Evolutionary conservation across 2,797 vertebrate species (phyloP).

Genomic region (Scyliorhinus canicula): DNA sequence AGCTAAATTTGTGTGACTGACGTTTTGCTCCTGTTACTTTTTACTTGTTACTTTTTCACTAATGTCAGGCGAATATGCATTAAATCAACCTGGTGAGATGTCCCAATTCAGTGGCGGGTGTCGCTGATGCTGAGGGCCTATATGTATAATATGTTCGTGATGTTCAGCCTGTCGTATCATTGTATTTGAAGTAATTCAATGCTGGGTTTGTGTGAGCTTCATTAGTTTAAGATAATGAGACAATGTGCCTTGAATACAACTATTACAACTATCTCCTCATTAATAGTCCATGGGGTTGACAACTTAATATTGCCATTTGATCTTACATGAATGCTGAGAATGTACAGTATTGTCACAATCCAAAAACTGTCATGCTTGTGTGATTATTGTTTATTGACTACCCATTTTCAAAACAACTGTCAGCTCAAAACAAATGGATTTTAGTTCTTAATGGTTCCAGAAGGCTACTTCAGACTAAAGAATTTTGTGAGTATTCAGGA

Average conservation of each 20-base stretch:
- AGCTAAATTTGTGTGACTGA: background rate
- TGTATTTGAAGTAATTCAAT: slow-evolving; percentile 1
- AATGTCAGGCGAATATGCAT: too few species aligned
- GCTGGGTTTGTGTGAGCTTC: background rate
- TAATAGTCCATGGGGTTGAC: background rate
- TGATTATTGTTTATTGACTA: background rate
- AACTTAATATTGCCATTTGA: background rate
- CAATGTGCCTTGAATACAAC: slow-evolving; percentile 13
- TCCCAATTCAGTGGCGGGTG: background rate
- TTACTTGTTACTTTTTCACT: background rate
- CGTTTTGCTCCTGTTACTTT: background rate
- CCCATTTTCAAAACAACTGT: background rate
- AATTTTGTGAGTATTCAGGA: background rate
- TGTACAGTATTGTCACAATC: background rate
- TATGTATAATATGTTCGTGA: background rate
- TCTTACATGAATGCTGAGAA: background rate
- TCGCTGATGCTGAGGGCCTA: background rate
- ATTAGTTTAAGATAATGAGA: slow-evolving; percentile 12
- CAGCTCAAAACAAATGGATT: background rate
- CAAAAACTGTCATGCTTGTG: background rate
- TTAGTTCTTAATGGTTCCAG: background rate
- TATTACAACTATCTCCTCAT: background rate
- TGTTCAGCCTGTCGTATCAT: background rate
- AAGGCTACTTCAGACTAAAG: background rate
- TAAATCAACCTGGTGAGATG: background rate